A percentile compares a stretch with the other conserved stretches of the same genome.
Conservation (phyloP, 1,140 invertebrate species). For the Oryzaephilus surinamensis region DNA sequence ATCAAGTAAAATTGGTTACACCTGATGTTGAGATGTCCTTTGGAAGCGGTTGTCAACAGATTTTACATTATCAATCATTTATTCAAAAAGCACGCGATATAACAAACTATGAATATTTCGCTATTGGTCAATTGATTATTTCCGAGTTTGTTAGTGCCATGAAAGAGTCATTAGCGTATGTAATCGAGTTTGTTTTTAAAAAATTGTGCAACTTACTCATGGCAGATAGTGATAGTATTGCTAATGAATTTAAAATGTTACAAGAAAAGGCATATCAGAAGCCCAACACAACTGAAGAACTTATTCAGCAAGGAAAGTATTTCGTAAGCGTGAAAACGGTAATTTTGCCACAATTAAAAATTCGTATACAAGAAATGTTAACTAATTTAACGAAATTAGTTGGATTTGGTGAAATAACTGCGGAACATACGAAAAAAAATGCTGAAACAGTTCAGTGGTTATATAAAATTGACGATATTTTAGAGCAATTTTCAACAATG, state of each 20-base stretch:
- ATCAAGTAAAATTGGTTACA: too few species aligned
- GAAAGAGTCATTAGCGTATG: slow-evolving; percentile 35
- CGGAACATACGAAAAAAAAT: slow-evolving; percentile 55
- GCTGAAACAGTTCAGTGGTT: slow-evolving; percentile 62
- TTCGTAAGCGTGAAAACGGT: slow-evolving; percentile 31
- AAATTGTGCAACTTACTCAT: too few species aligned
- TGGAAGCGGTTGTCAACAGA: slow-evolving; percentile 45
- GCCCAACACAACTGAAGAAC: slow-evolving; percentile 57
- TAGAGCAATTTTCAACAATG: slow-evolving; percentile 58
- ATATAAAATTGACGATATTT: slow-evolving; percentile 56
- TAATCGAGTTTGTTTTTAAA: too few species aligned
- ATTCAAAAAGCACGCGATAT: slow-evolving; percentile 47
- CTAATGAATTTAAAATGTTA: slow-evolving; percentile 48
- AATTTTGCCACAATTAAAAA: slow-evolving; percentile 38
- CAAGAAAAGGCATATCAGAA: slow-evolving; percentile 46
- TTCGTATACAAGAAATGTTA: slow-evolving; percentile 50
- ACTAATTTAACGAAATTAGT: slow-evolving; percentile 53
- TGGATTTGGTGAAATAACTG: slow-evolving; percentile 52
- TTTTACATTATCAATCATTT: slow-evolving; percentile 47
- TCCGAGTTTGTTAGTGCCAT: slow-evolving; percentile 39
- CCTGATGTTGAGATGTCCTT: slow-evolving; percentile 40
- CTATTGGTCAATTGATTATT: slow-evolving; percentile 41
- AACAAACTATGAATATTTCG: slow-evolving; percentile 52
- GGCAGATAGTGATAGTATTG: too few species aligned
- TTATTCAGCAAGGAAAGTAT: slow-evolving; percentile 49